Percentiles rank a stretch among this genome's conserved stretches.
These are phyloP conservation scores for Buphagus erythrorhynchus DNA, from an alignment of 2,797 vertebrate genomes.

Conservation along the genomic window DNA sequence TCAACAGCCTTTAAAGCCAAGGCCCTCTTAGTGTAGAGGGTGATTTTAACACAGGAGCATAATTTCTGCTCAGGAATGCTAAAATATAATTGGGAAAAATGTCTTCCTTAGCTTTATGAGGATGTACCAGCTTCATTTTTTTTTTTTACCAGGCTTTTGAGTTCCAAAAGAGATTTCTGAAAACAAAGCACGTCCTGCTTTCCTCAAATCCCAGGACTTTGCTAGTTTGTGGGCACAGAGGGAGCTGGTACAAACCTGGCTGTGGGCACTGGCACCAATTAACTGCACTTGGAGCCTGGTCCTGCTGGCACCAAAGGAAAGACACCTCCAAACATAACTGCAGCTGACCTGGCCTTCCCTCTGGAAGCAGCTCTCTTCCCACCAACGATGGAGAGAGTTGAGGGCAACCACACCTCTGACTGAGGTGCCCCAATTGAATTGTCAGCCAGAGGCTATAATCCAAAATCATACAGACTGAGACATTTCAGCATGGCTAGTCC, in stretches of 20 bases:
- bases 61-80: not conserved
- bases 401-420: not conserved
- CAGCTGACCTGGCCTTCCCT: not conserved
- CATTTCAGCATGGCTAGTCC: not conserved
- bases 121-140: not conserved
- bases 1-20: conserved; percentile 1
- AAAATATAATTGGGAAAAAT: conserved; percentile 14
- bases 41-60: not conserved
- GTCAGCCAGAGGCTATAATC: not conserved
- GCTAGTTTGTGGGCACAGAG: not conserved
- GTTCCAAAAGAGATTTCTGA: not conserved
- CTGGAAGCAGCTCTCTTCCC: not conserved
- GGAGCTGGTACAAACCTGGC: not conserved
- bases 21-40: not conserved
- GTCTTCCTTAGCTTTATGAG: not conserved
- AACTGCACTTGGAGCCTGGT: not conserved
- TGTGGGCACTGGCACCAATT: not conserved
- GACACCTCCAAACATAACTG: not conserved
- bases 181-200: not conserved
- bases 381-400: not conserved
- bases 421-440: not conserved
- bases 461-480: fast-evolving
- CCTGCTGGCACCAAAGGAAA: not conserved
- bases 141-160: not conserved
- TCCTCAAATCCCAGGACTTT: not conserved